Conservation (phyloP, 2,113 vertebrate genomes). For the Brienomyrus longianalis region DNA sequence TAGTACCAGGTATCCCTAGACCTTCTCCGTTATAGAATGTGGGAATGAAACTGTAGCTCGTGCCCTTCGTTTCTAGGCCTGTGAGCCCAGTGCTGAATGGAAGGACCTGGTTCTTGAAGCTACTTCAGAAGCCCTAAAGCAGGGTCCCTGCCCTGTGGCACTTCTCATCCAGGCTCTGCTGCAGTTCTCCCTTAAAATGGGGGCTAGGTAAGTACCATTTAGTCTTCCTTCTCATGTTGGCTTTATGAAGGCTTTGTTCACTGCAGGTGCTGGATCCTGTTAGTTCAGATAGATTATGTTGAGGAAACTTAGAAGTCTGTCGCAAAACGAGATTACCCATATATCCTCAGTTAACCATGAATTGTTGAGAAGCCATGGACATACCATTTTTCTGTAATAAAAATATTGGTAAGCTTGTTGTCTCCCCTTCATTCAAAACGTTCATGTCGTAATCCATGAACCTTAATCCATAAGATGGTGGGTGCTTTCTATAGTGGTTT, state of each 20-base stretch:
- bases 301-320: not conserved
- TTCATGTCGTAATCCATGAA: not conserved
- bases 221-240: not conserved
- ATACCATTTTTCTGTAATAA: not conserved
- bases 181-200: slow-evolving; percentile 78
- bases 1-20: not conserved
- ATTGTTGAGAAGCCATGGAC: not conserved
- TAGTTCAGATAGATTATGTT: not conserved
- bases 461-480: not conserved
- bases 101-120: slow-evolving; percentile 81
- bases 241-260: not conserved
- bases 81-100: slow-evolving; percentile 71
- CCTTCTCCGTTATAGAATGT: not conserved
- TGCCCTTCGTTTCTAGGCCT: slow-evolving; percentile 54
- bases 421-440: not conserved
- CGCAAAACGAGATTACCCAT: not conserved
- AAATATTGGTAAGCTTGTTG: not conserved
- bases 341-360: not conserved
- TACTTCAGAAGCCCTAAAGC: slow-evolving; percentile 78
- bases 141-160: slow-evolving; percentile 71
- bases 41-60: not conserved
- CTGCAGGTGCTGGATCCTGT: not conserved
- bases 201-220: slow-evolving; percentile 64
- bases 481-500: not conserved
- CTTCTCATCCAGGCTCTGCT: slow-evolving; percentile 79